These are phyloP conservation scores for Hipposideros armiger DNA, from an alignment of 2,113 vertebrate species.

Conservation along the genomic window DNA sequence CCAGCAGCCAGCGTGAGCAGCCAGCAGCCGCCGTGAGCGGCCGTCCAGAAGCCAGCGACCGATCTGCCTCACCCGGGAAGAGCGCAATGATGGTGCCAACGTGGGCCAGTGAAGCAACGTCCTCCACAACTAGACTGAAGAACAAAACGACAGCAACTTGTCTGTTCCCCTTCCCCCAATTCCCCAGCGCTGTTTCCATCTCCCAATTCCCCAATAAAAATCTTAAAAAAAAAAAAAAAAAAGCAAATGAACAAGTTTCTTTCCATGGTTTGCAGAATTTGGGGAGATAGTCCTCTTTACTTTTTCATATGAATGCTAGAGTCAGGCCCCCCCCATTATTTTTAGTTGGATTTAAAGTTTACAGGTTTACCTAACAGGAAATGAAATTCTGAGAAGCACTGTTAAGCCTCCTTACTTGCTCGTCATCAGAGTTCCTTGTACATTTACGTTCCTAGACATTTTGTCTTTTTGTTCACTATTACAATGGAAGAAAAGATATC, in stretches of 20 bases:
- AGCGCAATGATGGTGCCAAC: too few relatives aligned
- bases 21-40: too few relatives aligned
- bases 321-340: not conserved
- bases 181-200: too few relatives aligned
- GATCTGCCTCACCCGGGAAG: too few relatives aligned
- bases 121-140: too few relatives aligned
- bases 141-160: too few relatives aligned
- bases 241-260: not conserved
- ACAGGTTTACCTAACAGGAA: conserved; percentile 18
- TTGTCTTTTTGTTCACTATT: not conserved
- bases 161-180: too few relatives aligned
- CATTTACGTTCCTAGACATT: not conserved
- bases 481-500: not conserved
- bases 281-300: not conserved
- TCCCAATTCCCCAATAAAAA: too few relatives aligned
- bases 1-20: too few relatives aligned
- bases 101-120: too few relatives aligned
- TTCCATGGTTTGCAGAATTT: not conserved
- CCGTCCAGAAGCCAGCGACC: too few relatives aligned
- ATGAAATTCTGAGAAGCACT: not conserved
- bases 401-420: not conserved
- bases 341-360: conserved; percentile 20
- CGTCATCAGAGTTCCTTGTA: not conserved
- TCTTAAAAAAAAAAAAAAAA: too few relatives aligned
- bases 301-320: not conserved